phyloP scores from a whole-genome alignment of 2,888 invertebrate species.

The Tetranychus piercei region DNA sequence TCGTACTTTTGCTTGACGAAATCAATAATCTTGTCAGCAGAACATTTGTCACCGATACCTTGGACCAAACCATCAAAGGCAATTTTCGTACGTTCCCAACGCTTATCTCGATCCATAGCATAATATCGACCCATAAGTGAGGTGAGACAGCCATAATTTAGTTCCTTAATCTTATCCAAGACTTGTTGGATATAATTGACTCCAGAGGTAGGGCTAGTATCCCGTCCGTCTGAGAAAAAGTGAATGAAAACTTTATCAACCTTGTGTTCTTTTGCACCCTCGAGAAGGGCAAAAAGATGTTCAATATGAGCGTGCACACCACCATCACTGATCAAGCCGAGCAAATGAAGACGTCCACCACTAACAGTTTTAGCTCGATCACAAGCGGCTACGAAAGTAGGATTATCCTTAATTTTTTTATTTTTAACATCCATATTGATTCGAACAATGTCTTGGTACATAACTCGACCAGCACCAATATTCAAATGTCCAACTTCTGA shows the following conservation, averaged over 20 bases:
- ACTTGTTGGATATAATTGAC: slow-evolving; percentile 26
- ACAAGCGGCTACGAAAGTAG: slow-evolving; percentile 31
- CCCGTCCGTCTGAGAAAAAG: slow-evolving; percentile 35
- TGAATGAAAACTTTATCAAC: slow-evolving; percentile 35
- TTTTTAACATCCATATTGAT: slow-evolving; percentile 32
- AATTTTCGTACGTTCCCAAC: slow-evolving; percentile 30
- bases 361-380: slow-evolving; percentile 32
- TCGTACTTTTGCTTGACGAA: slow-evolving; percentile 29
- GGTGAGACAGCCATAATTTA: slow-evolving; percentile 29
- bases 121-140: slow-evolving; percentile 35
- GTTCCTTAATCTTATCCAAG: slow-evolving; percentile 23
- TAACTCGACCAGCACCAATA: slow-evolving; percentile 35
- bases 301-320: slow-evolving; percentile 36
- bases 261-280: slow-evolving; percentile 32
- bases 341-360: slow-evolving; percentile 34
- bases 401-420: slow-evolving; percentile 31
- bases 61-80: slow-evolving; percentile 36
- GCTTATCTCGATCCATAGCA: slow-evolving; percentile 36
- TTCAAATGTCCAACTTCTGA: slow-evolving; percentile 37
- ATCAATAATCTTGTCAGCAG: slow-evolving; percentile 28
- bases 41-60: slow-evolving; percentile 31
- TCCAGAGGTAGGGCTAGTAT: slow-evolving; percentile 34
- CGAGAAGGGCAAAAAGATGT: slow-evolving; percentile 33
- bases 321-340: slow-evolving; percentile 34
- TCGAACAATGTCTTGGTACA: slow-evolving; percentile 36